Evolutionary conservation across 2,888 invertebrate species (phyloP).

Genomic region (Melinaea marsaeus): DNA sequence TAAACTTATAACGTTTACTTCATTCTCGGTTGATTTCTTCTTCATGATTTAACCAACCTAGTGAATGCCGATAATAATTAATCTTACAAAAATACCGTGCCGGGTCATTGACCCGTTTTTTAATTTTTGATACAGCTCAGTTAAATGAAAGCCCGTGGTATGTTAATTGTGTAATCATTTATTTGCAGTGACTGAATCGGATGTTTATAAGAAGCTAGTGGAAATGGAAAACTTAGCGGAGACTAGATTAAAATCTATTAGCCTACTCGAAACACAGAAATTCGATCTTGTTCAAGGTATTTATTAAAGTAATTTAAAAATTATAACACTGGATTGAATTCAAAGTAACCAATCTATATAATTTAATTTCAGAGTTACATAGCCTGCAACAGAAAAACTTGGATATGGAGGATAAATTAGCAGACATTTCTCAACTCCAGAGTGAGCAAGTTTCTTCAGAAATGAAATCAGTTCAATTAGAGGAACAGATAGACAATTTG

Average conservation of each 20-base stretch:
- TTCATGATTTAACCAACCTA: no score
- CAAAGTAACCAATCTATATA: conserved; percentile 13
- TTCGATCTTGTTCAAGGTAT: conserved; percentile 81
- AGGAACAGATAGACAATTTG: conserved; percentile 84
- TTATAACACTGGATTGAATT: conserved; percentile 4
- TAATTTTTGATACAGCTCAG: no score
- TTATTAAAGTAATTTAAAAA: conserved; percentile 3
- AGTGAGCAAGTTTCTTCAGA: conserved; percentile 86
- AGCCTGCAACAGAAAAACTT: conserved; percentile 79
- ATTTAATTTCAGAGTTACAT: conserved; percentile 69
- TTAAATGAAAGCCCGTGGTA: no score
- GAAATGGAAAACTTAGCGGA: conserved; percentile 73
- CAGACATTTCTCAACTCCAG: conserved; percentile 80
- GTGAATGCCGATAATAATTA: no score
- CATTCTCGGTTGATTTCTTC: no score
- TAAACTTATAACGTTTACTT: no score
- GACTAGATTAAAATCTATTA: conserved; percentile 77
- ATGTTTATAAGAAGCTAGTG: conserved; percentile 68
- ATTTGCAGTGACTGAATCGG: conserved; percentile 71
- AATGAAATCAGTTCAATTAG: conserved; percentile 86
- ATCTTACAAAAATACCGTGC: no score
- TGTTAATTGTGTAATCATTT: not conserved
- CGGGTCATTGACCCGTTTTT: no score
- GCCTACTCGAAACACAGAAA: conserved; percentile 81
- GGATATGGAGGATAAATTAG: conserved; percentile 78